Evolutionary conservation across 2,113 vertebrate genomes (phyloP).

Genomic region (Acinonyx jubatus): DNA sequence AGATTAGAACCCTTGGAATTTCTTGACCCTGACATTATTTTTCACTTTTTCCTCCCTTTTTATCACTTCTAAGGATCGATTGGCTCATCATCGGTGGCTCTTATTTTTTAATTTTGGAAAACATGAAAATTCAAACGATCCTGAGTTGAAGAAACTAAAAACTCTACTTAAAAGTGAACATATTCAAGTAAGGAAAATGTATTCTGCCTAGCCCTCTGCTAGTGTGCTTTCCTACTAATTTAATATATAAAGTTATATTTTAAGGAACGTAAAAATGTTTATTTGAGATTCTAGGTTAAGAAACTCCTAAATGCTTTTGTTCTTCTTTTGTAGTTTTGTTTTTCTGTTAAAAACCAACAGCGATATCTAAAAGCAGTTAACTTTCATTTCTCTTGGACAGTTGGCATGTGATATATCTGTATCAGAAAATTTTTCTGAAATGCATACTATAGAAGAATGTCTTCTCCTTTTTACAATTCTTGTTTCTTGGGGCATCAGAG

Average conservation of each 20-base stretch:
- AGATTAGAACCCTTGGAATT: not conserved
- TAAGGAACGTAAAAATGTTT: conserved; percentile 32
- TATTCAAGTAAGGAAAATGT: conserved; percentile 91
- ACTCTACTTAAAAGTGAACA: conserved; percentile 92
- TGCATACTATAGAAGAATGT: not conserved
- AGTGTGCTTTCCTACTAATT: not conserved
- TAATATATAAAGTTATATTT: conserved; percentile 40
- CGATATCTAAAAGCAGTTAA: not conserved
- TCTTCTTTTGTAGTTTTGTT: not conserved
- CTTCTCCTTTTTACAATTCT: not conserved
- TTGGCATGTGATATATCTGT: not conserved
- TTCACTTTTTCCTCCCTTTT: not conserved
- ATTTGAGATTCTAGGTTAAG: not conserved
- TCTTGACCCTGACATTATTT: not conserved
- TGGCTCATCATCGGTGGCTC: conserved; percentile 95
- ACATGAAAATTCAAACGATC: conserved; percentile 80
- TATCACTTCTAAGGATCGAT: conserved; percentile 85
- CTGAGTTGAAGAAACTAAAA: conserved; percentile 95
- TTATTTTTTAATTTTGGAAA: conserved; percentile 94
- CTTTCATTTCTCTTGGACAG: not conserved
- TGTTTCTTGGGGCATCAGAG: not conserved
- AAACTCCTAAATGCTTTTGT: not conserved
- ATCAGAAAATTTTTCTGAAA: not conserved
- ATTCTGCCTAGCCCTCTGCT: not conserved
- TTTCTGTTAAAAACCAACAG: not conserved